These are phyloP conservation scores for Peromyscus polionotus DNA, from an alignment of 2,113 vertebrate genomes.

Conservation along the genomic window DNA sequence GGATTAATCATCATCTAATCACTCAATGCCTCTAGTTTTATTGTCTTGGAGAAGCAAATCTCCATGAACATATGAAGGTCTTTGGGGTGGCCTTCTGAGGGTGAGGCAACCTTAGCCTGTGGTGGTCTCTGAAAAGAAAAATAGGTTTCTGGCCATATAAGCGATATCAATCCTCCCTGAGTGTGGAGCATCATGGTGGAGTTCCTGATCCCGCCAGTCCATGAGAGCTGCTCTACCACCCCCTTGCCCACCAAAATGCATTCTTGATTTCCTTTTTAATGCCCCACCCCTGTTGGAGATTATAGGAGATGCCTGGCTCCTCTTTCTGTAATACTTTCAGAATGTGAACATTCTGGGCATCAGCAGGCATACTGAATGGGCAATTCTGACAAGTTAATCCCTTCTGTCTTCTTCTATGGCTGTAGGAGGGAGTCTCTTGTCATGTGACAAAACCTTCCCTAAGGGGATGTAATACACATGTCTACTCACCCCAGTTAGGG, in stretches of 20 bases:
- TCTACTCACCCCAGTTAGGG: background rate
- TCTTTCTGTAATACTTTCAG: slow-evolving; percentile 55
- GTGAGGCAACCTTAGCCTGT: background rate
- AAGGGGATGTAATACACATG: background rate
- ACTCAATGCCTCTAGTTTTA: background rate
- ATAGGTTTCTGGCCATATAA: slow-evolving; percentile 55
- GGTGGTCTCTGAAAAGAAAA: background rate
- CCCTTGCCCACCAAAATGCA: slow-evolving; percentile 67
- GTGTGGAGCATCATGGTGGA: slow-evolving; percentile 64
- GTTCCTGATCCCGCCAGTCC: slow-evolving; percentile 72
- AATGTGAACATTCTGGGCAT: slow-evolving; percentile 63
- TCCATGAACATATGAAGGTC: background rate
- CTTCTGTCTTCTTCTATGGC: rapidly evolving
- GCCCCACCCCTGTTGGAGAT: slow-evolving; percentile 68
- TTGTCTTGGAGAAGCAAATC: background rate
- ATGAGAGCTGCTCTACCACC: slow-evolving; percentile 78
- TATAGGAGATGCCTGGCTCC: slow-evolving; percentile 68
- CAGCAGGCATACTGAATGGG: background rate
- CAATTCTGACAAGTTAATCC: background rate
- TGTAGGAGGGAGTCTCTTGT: background rate
- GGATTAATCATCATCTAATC: background rate
- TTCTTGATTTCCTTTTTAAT: slow-evolving; percentile 78
- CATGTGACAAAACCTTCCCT: background rate
- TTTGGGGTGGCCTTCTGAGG: background rate
- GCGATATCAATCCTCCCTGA: slow-evolving; percentile 78